Percentiles rank a stretch among this genome's conserved stretches.
These are phyloP conservation scores for Zosterops hypoxanthus DNA, from an alignment of 2,113 vertebrate species.

Conservation along the genomic window DNA sequence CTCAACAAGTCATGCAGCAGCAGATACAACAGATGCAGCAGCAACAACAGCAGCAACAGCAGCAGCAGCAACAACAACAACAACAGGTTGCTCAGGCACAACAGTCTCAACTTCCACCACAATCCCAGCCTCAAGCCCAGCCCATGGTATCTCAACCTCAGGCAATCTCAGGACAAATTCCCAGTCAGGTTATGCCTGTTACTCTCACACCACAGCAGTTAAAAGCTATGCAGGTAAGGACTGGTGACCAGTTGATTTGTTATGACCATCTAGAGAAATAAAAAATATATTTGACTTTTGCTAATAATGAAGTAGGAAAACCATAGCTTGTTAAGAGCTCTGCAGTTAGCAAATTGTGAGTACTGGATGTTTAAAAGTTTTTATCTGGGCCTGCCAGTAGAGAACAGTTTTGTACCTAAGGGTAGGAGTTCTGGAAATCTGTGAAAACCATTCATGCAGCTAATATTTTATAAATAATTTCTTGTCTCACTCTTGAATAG, in stretches of 20 bases:
- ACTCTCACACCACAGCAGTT: constrained; percentile 71
- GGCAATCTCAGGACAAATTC: constrained; percentile 75
- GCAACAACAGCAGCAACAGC: constrained; percentile 77
- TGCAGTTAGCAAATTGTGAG: not conserved
- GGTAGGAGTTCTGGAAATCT: not conserved
- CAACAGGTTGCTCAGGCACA: constrained; percentile 80
- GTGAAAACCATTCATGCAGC: not conserved
- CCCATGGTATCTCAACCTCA: constrained; percentile 76
- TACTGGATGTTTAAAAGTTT: not conserved
- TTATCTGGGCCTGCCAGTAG: not conserved
- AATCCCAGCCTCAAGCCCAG: constrained; percentile 74
- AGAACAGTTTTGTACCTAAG: not conserved
- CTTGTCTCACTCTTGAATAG: not conserved
- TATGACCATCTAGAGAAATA: not conserved
- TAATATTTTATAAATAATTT: not conserved
- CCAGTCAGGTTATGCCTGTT: constrained; percentile 71
- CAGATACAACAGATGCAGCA: constrained; percentile 81
- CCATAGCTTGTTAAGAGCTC: not conserved
- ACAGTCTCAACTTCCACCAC: constrained; percentile 73
- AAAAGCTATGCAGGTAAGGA: constrained; percentile 68
- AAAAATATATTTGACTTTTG: not conserved
- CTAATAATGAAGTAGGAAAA: not conserved
- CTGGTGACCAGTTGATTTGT: not conserved
- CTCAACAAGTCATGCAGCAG: constrained; percentile 76
- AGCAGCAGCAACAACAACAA: constrained; percentile 68